These are phyloP conservation scores for Chymomyza procnemis DNA, from an alignment of 2,888 invertebrate species.

Conservation along the genomic window DNA sequence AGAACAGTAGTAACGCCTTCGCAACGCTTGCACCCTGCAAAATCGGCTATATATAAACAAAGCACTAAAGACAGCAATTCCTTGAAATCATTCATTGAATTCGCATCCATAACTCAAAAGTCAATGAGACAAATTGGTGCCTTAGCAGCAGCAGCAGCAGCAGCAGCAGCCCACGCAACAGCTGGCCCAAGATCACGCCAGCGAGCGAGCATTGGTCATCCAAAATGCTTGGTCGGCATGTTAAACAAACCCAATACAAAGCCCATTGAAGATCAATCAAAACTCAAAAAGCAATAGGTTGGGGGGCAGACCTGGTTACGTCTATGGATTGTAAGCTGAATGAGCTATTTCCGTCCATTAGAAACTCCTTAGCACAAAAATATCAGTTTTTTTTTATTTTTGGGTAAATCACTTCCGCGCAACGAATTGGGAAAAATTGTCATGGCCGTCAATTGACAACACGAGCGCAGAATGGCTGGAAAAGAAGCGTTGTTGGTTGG, in stretches of 20 bases:
- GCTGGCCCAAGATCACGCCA: conserved; percentile 58
- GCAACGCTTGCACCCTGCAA: conserved; percentile 22
- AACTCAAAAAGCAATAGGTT: conserved; percentile 22
- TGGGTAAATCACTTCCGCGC: conserved; percentile 70
- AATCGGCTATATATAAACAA: conserved; percentile 36
- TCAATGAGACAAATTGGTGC: conserved; percentile 18
- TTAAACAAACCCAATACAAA: conserved; percentile 43
- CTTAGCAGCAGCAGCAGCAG: neutral
- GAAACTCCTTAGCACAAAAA: conserved; percentile 40
- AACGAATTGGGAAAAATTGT: conserved; percentile 65
- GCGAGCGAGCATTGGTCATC: conserved; percentile 35
- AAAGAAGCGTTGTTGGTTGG: neutral
- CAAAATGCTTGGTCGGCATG: conserved; percentile 30
- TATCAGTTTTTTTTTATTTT: conserved; percentile 36
- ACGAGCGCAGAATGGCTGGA: conserved; percentile 29
- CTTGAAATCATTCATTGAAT: conserved; percentile 5
- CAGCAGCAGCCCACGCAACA: conserved; percentile 12
- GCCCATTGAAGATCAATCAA: conserved; percentile 47
- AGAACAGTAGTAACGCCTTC: conserved; percentile 44
- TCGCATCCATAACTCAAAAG: conserved; percentile 22
- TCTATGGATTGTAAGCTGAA: conserved; percentile 29
- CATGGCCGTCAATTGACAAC: conserved; percentile 68
- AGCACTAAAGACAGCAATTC: neutral
- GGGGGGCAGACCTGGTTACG: conserved; percentile 11
- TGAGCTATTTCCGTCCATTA: conserved; percentile 54